Evolutionary conservation across 2,888 invertebrate species (phyloP), one percentile per base, ranked within the genome.

Genomic region (Chrysopilus asiliformis): DNA sequence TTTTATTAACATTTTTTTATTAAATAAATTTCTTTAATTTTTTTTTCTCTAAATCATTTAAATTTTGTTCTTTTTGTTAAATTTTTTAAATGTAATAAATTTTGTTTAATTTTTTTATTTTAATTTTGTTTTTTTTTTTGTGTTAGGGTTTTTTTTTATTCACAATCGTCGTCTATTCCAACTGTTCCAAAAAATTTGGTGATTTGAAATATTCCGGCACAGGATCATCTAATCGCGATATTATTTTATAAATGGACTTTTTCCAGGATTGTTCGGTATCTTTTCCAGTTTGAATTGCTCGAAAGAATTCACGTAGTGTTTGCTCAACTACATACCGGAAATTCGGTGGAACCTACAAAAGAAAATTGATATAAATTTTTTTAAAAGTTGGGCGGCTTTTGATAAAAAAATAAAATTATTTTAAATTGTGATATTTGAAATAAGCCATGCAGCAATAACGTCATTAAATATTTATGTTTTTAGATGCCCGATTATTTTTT

Each of bases 191-290:
- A 74, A 98, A 98, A 72, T 95, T 94, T 51, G 95, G 93, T 57
- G 93, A 90, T 68, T 98, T 98, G 78, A 99, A 98, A 73, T 93
- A 97, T 65, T 98, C 98, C 50, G 98, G 98, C 56, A 99, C 90
- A 47, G 86, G 84, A 68, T 97, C 97, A 71, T 99, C 98, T 68
- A 98, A 74, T 63, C 97, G 81, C 55, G 95, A 94, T 67, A 99
- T 99, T 57, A 99, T 84, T 68, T 99, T 99, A 76, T 99, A 99
- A 68, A 99, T 99, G 56, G 94, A 85, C 68, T 99, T 99, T 73
- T 99, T 99, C 98, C 98, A 99, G 58, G 95, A 95, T 66, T 95
- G 97, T 63, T 99, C 98, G 42, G 80, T 73, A 69, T 99, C 98
- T 67, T 95, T 93, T 49, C 90, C 91, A 56, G 85, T 79, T 63